Conservation (phyloP, 2,113 vertebrate species). For the Electrona antarctica region DNA sequence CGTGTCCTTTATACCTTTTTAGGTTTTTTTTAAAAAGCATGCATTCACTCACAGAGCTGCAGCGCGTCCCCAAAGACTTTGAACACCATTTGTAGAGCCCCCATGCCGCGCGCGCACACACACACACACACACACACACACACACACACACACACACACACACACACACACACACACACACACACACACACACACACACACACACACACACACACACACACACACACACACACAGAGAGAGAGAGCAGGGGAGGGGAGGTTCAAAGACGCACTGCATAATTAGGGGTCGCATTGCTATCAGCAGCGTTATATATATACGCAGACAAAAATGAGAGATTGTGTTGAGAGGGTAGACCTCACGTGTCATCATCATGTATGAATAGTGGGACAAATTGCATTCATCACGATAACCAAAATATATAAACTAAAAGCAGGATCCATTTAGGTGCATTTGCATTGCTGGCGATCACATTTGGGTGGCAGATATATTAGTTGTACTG, state of each 20-base stretch:
- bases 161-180: conserved; percentile 4
- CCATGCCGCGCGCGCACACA: background rate
- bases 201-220: conserved; percentile 19
- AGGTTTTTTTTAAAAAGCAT: background rate
- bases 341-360: background rate
- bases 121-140: conserved; percentile 12
- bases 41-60: background rate
- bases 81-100: background rate
- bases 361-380: background rate
- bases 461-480: no score
- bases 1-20: no score
- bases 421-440: no score
- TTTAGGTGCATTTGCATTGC: no score
- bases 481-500: no score
- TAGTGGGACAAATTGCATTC: no score
- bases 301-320: background rate
- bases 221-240: background rate
- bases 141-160: conserved; percentile 14
- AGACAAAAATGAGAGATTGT: conserved; percentile 5
- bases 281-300: background rate
- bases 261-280: conserved; percentile 1
- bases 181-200: background rate
- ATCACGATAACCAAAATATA: no score
- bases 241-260: background rate
- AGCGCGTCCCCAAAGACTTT: conserved; percentile 17